Evolutionary conservation across 2,888 invertebrate genomes (phyloP).

Genomic region (Lymantria dispar): DNA sequence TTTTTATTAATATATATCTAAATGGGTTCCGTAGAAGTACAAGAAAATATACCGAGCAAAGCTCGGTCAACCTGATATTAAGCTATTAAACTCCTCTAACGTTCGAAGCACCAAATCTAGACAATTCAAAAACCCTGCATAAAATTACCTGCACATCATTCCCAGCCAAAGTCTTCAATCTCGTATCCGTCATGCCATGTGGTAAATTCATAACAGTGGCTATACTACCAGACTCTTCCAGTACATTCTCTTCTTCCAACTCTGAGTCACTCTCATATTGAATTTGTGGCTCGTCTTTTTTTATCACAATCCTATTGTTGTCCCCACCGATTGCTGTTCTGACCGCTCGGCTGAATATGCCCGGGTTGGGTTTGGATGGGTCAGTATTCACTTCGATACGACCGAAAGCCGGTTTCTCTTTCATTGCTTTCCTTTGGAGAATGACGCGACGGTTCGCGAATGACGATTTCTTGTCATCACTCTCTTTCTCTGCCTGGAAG

Average conservation of each 20-base stretch:
- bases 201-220: conserved; percentile 64
- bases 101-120: conserved; percentile 19
- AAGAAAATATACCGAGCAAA: too few relatives aligned
- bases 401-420: conserved; percentile 54
- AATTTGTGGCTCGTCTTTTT: conserved; percentile 49
- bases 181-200: conserved; percentile 71
- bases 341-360: conserved; percentile 69
- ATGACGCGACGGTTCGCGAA: conserved; percentile 66
- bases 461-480: conserved; percentile 38
- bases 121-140: conserved; percentile 17
- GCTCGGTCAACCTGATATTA: too few relatives aligned
- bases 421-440: conserved; percentile 51
- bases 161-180: conserved; percentile 68
- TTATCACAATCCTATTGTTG: conserved; percentile 35
- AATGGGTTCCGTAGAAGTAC: too few relatives aligned
- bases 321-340: conserved; percentile 53
- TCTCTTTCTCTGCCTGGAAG: conserved; percentile 35
- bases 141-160: conserved; percentile 69
- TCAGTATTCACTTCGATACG: conserved; percentile 51
- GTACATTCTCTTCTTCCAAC: conserved; percentile 42
- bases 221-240: conserved; percentile 35
- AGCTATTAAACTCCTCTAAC: neutral
- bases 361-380: conserved; percentile 54
- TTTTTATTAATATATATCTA: too few relatives aligned
- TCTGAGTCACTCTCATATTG: conserved; percentile 55